Evolutionary conservation across 2,888 invertebrate genomes (phyloP).

Genomic region (Andricus curvator): DNA sequence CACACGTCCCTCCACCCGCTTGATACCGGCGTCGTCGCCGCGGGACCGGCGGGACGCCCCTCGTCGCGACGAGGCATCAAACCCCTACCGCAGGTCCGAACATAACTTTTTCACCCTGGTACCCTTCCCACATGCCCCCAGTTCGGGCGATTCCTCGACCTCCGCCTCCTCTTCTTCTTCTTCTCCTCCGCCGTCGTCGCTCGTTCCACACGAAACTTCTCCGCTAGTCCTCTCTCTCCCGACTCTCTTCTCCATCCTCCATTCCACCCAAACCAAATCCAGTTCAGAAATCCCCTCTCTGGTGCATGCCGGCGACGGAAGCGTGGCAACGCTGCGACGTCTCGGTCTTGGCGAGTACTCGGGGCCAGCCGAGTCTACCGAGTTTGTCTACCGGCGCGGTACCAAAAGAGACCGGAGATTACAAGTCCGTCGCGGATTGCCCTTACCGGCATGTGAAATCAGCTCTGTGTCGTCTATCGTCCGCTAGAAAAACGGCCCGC

Average conservation of each 20-base stretch:
- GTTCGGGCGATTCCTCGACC: slow-evolving; percentile 51
- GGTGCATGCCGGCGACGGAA: slow-evolving; percentile 68
- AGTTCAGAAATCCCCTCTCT: slow-evolving; percentile 70
- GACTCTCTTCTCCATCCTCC: slow-evolving; percentile 61
- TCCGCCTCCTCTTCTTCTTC: slow-evolving; percentile 51
- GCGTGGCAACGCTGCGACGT: slow-evolving; percentile 76
- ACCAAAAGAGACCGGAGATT: slow-evolving; percentile 69
- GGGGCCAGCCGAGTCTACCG: slow-evolving; percentile 76
- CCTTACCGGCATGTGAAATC: slow-evolving; percentile 39
- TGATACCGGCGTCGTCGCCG: slow-evolving; percentile 50
- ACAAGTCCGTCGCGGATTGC: slow-evolving; percentile 58
- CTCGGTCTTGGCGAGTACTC: slow-evolving; percentile 75
- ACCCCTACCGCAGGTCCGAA: slow-evolving; percentile 61
- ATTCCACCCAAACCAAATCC: slow-evolving; percentile 68
- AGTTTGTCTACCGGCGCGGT: slow-evolving; percentile 76
- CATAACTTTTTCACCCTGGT: slow-evolving; percentile 63
- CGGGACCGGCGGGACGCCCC: slow-evolving; percentile 45
- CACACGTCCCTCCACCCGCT: slow-evolving; percentile 45
- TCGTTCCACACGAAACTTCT: slow-evolving; percentile 43
- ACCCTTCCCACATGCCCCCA: slow-evolving; percentile 50
- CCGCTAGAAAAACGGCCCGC: slow-evolving; percentile 20
- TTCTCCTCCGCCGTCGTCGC: slow-evolving; percentile 44
- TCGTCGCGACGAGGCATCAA: slow-evolving; percentile 59
- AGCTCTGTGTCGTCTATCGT: background rate
- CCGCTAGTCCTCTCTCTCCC: slow-evolving; percentile 44